phyloP scores from a whole-genome alignment of 2,888 invertebrate species.

The Rotaria macrura region DNA sequence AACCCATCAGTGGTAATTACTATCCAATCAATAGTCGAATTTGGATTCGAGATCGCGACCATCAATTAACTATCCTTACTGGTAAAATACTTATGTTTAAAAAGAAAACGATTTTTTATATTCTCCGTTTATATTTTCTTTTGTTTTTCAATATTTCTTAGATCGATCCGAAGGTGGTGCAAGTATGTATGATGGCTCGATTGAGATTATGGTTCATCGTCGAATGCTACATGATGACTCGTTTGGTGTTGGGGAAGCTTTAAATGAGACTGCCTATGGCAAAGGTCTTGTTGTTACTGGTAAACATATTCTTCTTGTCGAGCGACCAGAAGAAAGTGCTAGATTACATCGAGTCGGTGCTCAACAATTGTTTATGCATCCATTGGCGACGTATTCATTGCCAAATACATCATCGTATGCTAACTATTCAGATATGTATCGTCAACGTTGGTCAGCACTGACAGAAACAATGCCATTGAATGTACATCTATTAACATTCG shows the following conservation, averaged over 20 bases:
- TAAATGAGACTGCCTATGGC: conserved; percentile 64
- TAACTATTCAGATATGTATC: background rate
- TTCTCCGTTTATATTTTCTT: no score
- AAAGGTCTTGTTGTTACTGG: conserved; percentile 50
- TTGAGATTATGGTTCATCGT: conserved; percentile 61
- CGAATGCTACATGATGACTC: conserved; percentile 73
- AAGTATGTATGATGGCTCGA: conserved; percentile 44
- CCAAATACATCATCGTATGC: conserved; percentile 4
- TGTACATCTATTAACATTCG: conserved; percentile 30
- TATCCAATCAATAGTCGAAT: conserved; percentile 81
- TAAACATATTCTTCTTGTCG: conserved; percentile 35
- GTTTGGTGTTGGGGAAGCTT: conserved; percentile 78
- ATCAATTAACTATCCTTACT: conserved; percentile 35
- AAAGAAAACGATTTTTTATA: no score
- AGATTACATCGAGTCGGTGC: conserved; percentile 25
- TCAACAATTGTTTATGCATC: conserved; percentile 26
- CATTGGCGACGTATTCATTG: conserved; percentile 23
- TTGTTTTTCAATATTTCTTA: background rate
- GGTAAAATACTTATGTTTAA: conserved; percentile 35
- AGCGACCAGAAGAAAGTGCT: conserved; percentile 28
- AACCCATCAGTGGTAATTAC: conserved; percentile 65
- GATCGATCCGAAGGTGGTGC: conserved; percentile 49
- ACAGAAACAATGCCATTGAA: conserved; percentile 23
- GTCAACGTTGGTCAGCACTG: conserved; percentile 19
- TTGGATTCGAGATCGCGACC: conserved; percentile 40